These are phyloP conservation scores for Brachyhypopomus occidentalis DNA, from an alignment of 2,113 vertebrate genomes.

Conservation along the genomic window DNA sequence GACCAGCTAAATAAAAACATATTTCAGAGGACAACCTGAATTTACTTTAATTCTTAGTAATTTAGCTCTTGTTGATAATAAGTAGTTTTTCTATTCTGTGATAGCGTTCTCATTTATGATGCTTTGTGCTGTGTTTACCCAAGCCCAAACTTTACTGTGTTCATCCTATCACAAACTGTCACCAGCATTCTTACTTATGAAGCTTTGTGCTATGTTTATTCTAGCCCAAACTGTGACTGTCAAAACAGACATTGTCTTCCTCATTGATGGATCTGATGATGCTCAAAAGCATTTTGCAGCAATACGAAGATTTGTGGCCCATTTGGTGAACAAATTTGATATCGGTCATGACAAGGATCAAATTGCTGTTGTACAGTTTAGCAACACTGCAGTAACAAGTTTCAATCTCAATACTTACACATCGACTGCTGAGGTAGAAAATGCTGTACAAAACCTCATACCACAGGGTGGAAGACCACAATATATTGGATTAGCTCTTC, in stretches of 20 bases:
- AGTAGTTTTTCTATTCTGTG: no score
- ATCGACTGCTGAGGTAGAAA: constrained; percentile 61
- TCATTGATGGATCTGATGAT: constrained; percentile 78
- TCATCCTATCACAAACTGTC: neutral
- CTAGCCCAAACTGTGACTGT: constrained; percentile 58
- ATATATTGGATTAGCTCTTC: constrained; percentile 71
- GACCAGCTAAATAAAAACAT: no score
- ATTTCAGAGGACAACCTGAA: no score
- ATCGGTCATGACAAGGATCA: constrained; percentile 68
- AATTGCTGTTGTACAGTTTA: constrained; percentile 75
- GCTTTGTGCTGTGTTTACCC: constrained; percentile 41
- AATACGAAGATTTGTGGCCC: constrained; percentile 68
- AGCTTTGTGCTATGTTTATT: constrained; percentile 33
- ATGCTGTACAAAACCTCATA: constrained; percentile 62
- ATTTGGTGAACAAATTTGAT: constrained; percentile 65
- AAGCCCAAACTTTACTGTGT: constrained; percentile 56
- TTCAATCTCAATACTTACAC: constrained; percentile 69
- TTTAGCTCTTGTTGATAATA: no score
- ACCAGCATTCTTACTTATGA: neutral
- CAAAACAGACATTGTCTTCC: constrained; percentile 74
- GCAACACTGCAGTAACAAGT: constrained; percentile 66
- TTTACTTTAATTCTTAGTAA: no score
- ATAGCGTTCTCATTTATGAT: neutral
- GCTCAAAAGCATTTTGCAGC: constrained; percentile 64
- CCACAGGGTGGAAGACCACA: constrained; percentile 70